Conservation (phyloP, 2,888 invertebrate species). For the Spilarctia lutea region DNA sequence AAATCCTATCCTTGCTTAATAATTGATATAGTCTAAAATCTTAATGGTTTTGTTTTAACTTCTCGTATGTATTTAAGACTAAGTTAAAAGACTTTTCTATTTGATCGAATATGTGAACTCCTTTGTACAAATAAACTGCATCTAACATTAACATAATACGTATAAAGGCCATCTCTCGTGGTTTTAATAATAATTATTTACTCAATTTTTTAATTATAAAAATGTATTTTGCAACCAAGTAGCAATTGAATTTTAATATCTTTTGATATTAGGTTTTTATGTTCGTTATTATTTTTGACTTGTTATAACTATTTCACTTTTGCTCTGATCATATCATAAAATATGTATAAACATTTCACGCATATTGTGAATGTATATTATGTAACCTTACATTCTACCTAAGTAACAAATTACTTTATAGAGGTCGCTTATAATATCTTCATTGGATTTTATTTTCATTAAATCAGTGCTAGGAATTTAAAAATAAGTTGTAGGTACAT, state of each 20-base stretch:
- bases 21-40: background rate
- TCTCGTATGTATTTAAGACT: slow-evolving; percentile 23
- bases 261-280: background rate
- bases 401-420: background rate
- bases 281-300: background rate
- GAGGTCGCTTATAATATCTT: slow-evolving; percentile 35
- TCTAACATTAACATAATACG: background rate
- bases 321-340: background rate
- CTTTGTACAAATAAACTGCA: slow-evolving; percentile 13
- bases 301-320: background rate
- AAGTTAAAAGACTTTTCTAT: slow-evolving; percentile 16
- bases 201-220: slow-evolving; percentile 3
- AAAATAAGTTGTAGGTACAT: slow-evolving; percentile 66
- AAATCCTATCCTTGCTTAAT: background rate
- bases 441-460: slow-evolving; percentile 39
- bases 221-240: background rate
- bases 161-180: slow-evolving; percentile 1
- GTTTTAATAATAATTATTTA: background rate
- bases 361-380: background rate
- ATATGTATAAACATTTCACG: background rate
- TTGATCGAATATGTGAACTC: slow-evolving; percentile 9
- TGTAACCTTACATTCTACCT: background rate
- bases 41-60: background rate
- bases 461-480: slow-evolving; percentile 40
- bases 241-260: background rate